Evolutionary conservation across 2,797 vertebrate genomes (phyloP), one percentile per base, ranked within the genome.

Genomic region (Phoxinus dragarum): DNA sequence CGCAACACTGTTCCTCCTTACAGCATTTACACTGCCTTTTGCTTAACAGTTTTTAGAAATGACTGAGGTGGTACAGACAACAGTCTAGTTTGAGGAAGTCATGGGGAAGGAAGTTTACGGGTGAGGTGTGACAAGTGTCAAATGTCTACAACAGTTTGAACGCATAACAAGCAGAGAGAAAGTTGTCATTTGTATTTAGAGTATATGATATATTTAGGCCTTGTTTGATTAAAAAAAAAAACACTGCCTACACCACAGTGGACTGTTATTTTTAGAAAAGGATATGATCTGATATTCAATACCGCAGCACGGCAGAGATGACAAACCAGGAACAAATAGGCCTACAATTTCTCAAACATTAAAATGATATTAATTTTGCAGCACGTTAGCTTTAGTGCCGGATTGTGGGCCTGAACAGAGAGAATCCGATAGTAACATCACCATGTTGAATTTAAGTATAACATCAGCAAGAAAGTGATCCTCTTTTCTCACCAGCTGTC

Each of bases 71-170:
- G 31, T 59, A 74, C 21, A 66, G 56, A 72, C 23, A 73, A 61
- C 27, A 36, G 59, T 66, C 19, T 34, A 69, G 49, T 80, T 74
- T 74, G 59, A 86, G 87, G 84, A 88, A 88, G 86, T 77, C n/a
- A 14, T 10, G 27, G 66, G 42, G 42, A 21, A 52, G 83, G 84
- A 88, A 85, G 86, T 82, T 38, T 34, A 69, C 69, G 54, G 73
- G 7, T 44, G 34, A 87, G 73, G 80, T 87, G 82, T 80, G 59
- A 67, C 77, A 61, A 81, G 76, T 27, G 52, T 23, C 10, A 82
- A 52, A 44, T 67, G 40, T 79, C 27, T 79, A 36, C 19, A 79
- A 71, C 44, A 12, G 12, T 59, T 1, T 81, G 23, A 49, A 71
- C 6, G 1, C 38, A 69, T 44, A 56, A 61, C 27, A 49, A 68